phyloP scores from a whole-genome alignment of 1,140 invertebrate genomes.

The Diplogasteroides magnus region DNA sequence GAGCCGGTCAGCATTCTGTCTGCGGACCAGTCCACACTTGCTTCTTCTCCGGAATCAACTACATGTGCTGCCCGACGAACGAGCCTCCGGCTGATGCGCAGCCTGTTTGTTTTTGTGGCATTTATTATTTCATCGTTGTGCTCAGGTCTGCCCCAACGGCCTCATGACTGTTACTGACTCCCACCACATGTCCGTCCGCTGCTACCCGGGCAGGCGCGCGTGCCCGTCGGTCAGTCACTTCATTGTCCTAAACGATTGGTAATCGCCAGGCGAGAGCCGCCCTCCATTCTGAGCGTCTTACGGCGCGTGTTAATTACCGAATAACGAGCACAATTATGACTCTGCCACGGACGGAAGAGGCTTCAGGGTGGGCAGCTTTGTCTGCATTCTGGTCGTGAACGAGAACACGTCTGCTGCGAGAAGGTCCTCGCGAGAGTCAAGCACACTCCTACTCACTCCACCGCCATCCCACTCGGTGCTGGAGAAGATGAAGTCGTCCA shows the following conservation, averaged over 20 bases:
- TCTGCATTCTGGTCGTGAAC: background rate
- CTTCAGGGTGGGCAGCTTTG: background rate
- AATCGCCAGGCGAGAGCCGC: too few relatives aligned
- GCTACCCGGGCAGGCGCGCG: constrained; percentile 15
- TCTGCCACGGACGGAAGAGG: background rate
- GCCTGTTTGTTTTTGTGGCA: constrained; percentile 1
- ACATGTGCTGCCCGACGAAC: constrained; percentile 32
- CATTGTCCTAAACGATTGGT: too few relatives aligned
- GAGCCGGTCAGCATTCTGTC: constrained; percentile 12
- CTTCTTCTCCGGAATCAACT: constrained; percentile 35
- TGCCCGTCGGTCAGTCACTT: constrained; percentile 16
- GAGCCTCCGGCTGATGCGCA: constrained; percentile 21
- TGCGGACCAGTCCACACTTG: constrained; percentile 30
- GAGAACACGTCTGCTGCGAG: background rate
- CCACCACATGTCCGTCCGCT: constrained; percentile 19
- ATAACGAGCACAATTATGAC: background rate
- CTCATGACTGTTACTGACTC: constrained; percentile 28
- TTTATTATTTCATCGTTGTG: background rate
- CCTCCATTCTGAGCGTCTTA: too few relatives aligned
- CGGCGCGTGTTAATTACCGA: too few relatives aligned
- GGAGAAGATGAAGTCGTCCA: background rate
- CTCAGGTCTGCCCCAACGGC: constrained; percentile 20
- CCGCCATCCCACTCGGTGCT: background rate
- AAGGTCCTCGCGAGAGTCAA: background rate
- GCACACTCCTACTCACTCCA: too few relatives aligned